Conservation (phyloP, 1,140 invertebrate species). For the Euura saliciscinereae region DNA sequence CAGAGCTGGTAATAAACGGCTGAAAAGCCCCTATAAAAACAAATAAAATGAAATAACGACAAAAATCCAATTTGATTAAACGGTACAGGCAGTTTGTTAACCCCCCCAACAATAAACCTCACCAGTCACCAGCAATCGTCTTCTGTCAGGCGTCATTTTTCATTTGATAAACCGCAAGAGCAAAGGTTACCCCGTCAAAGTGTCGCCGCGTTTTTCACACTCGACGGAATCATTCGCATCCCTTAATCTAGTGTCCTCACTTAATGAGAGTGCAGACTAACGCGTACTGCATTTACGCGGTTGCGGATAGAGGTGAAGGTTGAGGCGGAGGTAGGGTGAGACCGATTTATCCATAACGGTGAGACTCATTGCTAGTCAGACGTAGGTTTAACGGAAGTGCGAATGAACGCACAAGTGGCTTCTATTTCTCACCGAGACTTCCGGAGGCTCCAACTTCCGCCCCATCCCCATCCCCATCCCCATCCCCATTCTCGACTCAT, state of each 20-base stretch:
- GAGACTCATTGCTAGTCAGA: background rate
- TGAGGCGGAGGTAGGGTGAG: background rate
- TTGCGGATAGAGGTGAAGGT: background rate
- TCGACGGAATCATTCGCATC: background rate
- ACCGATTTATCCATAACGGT: background rate
- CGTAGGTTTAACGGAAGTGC: background rate
- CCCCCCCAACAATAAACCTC: background rate
- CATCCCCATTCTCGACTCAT: background rate
- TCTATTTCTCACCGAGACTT: constrained; percentile 7
- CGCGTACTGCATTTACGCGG: too few species aligned
- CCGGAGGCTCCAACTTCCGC: background rate
- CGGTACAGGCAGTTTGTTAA: too few species aligned
- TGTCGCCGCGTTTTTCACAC: background rate
- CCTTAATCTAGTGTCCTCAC: too few species aligned
- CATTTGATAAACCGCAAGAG: background rate
- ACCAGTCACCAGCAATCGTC: constrained; percentile 5
- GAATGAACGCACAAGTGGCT: constrained; percentile 6
- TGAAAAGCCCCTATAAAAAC: too few species aligned
- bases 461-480: background rate
- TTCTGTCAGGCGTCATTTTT: constrained; percentile 4
- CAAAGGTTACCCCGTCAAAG: too few species aligned
- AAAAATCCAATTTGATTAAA: too few species aligned
- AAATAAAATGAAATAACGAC: too few species aligned
- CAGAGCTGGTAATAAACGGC: too few species aligned
- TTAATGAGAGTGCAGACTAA: too few species aligned